Evolutionary conservation across 2,113 vertebrate genomes (phyloP).

Genomic region (Halichoeres trimaculatus): DNA sequence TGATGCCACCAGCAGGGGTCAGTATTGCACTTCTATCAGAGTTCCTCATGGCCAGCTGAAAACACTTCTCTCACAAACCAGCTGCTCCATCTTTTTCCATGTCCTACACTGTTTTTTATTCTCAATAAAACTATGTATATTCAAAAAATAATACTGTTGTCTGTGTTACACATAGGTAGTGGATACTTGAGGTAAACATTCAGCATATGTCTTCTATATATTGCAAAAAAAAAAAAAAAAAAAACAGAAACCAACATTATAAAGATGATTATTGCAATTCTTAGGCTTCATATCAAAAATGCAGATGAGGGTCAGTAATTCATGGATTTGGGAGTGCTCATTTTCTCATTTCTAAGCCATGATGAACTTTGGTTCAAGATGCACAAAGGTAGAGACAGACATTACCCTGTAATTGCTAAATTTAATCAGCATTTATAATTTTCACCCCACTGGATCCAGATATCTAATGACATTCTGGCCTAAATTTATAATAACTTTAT

Average conservation of each 20-base stretch:
- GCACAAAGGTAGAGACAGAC: constrained; percentile 46
- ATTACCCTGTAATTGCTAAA: constrained; percentile 59
- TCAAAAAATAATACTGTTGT: no score
- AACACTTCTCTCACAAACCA: not conserved
- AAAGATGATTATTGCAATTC: constrained; percentile 33
- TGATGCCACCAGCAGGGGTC: constrained; percentile 72
- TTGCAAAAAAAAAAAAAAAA: not conserved
- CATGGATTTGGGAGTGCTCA: constrained; percentile 6
- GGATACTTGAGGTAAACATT: not conserved
- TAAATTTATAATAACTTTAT: constrained; percentile 49
- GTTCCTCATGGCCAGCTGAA: not conserved
- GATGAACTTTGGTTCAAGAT: constrained; percentile 60
- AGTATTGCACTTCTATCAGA: constrained; percentile 66
- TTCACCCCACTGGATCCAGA: constrained; percentile 52
- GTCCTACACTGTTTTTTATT: constrained; percentile 16
- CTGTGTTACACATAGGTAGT: not conserved
- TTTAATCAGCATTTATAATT: constrained; percentile 56
- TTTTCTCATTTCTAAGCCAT: constrained; percentile 57
- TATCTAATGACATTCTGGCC: constrained; percentile 35
- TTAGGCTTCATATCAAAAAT: constrained; percentile 42
- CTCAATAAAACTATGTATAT: constrained; percentile 7
- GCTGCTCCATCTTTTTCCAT: constrained; percentile 10
- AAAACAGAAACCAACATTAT: not conserved
- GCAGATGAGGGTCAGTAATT: constrained; percentile 48
- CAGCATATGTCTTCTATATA: not conserved